These are phyloP conservation scores for Stictonetta naevosa DNA, from an alignment of 2,113 vertebrate species.

Conservation along the genomic window DNA sequence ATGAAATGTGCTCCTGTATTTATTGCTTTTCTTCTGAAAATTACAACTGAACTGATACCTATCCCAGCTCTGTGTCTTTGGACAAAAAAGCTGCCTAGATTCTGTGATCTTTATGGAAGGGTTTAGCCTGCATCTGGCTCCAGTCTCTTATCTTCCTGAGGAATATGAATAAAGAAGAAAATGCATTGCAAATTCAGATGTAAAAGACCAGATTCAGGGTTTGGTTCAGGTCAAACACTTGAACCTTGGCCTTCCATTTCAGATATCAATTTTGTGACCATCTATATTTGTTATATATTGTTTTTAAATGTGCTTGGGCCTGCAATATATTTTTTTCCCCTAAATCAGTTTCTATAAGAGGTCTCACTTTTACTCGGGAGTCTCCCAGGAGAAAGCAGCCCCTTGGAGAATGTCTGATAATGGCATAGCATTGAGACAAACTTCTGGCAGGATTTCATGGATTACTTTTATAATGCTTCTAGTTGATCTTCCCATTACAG, in stretches of 20 bases:
- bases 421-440: not conserved
- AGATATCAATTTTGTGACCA: not conserved
- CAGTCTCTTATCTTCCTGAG: not conserved
- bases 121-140: not conserved
- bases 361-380: not conserved
- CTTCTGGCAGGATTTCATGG: constrained; percentile 25
- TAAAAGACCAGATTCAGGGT: not conserved
- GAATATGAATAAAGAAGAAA: not conserved
- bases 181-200: not conserved
- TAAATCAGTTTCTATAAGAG: not conserved
- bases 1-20: not conserved
- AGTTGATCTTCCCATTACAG: constrained; percentile 12
- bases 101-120: not conserved
- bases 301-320: not conserved
- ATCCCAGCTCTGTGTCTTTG: not conserved
- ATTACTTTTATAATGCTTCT: constrained; percentile 12
- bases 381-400: not conserved
- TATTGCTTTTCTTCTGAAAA: not conserved
- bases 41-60: not conserved
- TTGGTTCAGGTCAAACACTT: not conserved
- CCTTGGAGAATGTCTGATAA: not conserved
- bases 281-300: not conserved
- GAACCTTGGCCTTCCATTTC: not conserved
- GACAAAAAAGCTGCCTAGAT: not conserved
- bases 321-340: not conserved